Percentiles rank a stretch among this genome's conserved stretches.
Conservation (phyloP, 2,888 invertebrate genomes). For the Prosapia bicincta region DNA sequence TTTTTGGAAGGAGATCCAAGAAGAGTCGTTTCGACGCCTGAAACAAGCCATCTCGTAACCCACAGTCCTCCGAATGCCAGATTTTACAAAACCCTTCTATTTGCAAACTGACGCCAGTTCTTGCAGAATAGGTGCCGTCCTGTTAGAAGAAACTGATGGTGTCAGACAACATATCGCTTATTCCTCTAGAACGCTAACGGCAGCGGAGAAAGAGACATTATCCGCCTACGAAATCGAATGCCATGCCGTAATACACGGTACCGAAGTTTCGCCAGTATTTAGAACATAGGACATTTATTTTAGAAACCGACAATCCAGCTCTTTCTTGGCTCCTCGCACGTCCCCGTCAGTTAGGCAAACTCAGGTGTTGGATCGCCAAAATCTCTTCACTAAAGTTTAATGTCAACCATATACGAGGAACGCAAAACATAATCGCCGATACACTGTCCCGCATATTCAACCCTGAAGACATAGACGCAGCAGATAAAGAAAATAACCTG, state of each 20-base stretch:
- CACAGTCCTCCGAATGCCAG: neutral
- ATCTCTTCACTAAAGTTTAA: neutral
- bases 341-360: neutral
- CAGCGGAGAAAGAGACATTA: neutral
- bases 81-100: too few relatives aligned
- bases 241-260: neutral
- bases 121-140: neutral
- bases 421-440: too few relatives aligned
- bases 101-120: constrained; percentile 9
- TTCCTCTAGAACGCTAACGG: neutral
- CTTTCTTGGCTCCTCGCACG: too few relatives aligned
- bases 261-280: neutral
- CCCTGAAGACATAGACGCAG: too few relatives aligned
- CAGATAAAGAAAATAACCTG: too few relatives aligned
- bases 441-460: too few relatives aligned
- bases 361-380: neutral
- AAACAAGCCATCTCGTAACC: too few relatives aligned
- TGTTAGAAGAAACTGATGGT: too few relatives aligned
- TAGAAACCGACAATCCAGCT: too few relatives aligned
- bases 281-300: neutral
- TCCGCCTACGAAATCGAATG: constrained; percentile 3
- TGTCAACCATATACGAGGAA: neutral
- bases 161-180: neutral
- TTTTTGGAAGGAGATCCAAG: too few relatives aligned
- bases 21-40: too few relatives aligned